A percentile compares a stretch with the other conserved stretches of the same genome.
These are phyloP conservation scores for Riptortus pedestris DNA, from an alignment of 1,140 invertebrate genomes.

Conservation along the genomic window DNA sequence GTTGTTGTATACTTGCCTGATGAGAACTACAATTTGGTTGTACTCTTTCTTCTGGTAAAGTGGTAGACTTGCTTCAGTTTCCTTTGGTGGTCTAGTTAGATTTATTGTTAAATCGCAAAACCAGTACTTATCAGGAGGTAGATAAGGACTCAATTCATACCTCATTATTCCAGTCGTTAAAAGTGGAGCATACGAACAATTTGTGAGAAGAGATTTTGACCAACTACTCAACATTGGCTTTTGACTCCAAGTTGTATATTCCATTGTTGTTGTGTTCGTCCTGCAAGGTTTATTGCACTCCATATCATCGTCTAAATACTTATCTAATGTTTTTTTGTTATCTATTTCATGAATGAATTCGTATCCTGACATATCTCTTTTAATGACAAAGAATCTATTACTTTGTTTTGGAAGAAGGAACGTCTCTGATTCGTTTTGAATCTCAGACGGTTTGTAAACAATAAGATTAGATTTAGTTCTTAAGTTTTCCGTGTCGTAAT, in stretches of 20 bases:
- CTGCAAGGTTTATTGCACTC: background rate
- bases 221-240: background rate
- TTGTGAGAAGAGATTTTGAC: background rate
- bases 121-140: background rate
- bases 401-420: background rate
- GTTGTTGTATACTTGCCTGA: background rate
- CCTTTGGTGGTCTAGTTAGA: background rate
- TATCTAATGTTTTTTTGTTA: background rate
- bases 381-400: background rate
- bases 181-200: background rate
- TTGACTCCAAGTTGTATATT: background rate
- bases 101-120: background rate
- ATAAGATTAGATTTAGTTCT: too few relatives aligned
- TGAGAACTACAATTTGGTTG: background rate
- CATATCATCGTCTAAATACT: background rate
- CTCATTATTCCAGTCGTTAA: background rate
- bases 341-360: background rate
- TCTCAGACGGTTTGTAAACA: too few relatives aligned
- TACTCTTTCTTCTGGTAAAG: background rate
- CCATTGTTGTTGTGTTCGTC: background rate
- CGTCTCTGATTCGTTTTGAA: too few relatives aligned
- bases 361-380: background rate
- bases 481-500: background rate
- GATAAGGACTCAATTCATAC: background rate
- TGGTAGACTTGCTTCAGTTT: background rate